Base-by-base conservation (phyloP, 2,113 vertebrate genomes). In the western clawed frog (Xenopus tropicalis) region DNA sequence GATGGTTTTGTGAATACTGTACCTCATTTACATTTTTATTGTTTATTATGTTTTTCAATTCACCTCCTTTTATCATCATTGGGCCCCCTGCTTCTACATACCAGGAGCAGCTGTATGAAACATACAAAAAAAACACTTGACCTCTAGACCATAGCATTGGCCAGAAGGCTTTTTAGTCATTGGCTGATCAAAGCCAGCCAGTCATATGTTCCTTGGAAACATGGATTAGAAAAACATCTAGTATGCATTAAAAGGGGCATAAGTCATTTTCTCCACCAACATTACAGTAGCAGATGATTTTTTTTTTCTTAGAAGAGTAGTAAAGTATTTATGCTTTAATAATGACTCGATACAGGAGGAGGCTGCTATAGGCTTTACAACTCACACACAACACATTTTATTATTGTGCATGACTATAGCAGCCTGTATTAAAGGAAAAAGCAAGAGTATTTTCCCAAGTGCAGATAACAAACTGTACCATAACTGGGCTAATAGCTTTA, bases 21-120 rank as follows among this genome's bases (percentile, higher is more conserved):
- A 81, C 77, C 79, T 83, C 79, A 82, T 83, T 84, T 83, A 84
- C 84, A 79, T 85, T 85, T 85, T 81, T 78, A 74, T 86, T 86
- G 84, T 88, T 86, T 86, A 82, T 79, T 88, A 82, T 85, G 54
- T 84, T 81, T 85, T 86, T 84, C 79, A 82, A 82, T 81, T 84
- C 83, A 80, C 83, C 83, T 85, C 83, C 82, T 85, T 85, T 84
- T 83, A 78, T 83, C 84, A 81, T 85, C 83, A 79, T 68, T 70
- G 79, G 82, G 82, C 80, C 83, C 80, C 25, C 69, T 78, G 78
- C 78, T 83, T 82, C 81, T 80, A 78, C 84, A 88, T 87, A 82
- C 84, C 83, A 6, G 83, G 81, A 86, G 85, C 86, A 87, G 85
- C 87, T 86, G 84, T 84, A 88, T 69, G 78, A 83, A 74, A 74